These are phyloP conservation scores for Gallinago paraguaiae DNA, from an alignment of 2,113 vertebrate genomes.

Conservation along the genomic window DNA sequence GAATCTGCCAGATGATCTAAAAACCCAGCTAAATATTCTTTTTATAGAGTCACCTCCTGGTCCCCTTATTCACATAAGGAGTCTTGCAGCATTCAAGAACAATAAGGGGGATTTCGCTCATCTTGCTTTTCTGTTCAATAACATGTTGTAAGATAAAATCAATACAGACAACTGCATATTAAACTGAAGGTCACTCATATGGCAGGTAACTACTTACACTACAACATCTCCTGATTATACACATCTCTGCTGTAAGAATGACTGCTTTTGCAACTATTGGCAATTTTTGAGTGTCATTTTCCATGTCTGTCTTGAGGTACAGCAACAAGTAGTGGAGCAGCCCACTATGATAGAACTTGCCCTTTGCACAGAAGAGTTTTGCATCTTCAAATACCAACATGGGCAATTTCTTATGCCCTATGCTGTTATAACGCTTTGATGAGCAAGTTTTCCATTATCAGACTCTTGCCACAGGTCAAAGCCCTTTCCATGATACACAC, in stretches of 20 bases:
- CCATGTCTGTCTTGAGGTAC: rapidly evolving
- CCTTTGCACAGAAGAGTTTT: not conserved
- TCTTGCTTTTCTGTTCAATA: constrained; percentile 37
- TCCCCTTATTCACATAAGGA: constrained; percentile 6
- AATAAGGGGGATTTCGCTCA: constrained; percentile 29
- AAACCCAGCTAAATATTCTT: constrained; percentile 61
- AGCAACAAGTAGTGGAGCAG: not conserved
- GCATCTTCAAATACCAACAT: not conserved
- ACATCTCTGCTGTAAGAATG: not conserved
- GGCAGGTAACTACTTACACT: not conserved
- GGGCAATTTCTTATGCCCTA: not conserved
- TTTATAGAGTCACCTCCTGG: constrained; percentile 54
- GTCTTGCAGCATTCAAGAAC: constrained; percentile 35
- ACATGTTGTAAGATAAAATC: constrained; percentile 34
- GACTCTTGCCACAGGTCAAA: not conserved
- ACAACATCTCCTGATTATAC: not conserved
- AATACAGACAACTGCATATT: constrained; percentile 14
- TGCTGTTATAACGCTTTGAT: rapidly evolving
- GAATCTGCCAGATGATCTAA: constrained; percentile 64
- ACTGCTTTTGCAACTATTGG: not conserved
- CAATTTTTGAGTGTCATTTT: not conserved
- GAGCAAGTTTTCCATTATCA: not conserved
- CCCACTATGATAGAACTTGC: rapidly evolving
- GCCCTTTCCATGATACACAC: rapidly evolving
- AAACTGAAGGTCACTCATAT: constrained; percentile 43